These are phyloP conservation scores for Herpetotheres cachinnans DNA, from an alignment of 2,113 vertebrate species.

Conservation along the genomic window DNA sequence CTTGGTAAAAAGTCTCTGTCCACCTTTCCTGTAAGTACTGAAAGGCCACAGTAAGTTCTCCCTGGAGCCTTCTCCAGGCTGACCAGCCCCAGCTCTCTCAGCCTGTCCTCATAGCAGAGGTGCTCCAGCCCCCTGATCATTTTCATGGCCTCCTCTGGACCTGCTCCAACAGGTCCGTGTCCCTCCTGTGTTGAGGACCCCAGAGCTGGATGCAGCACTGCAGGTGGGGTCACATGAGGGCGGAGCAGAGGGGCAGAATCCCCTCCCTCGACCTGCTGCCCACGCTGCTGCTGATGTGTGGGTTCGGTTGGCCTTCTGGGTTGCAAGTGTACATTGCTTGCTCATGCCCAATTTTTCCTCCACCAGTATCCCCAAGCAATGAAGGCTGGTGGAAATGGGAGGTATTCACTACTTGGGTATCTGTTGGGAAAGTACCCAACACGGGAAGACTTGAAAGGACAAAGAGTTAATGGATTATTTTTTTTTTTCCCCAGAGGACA, in stretches of 20 bases:
- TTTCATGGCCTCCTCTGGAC: neutral
- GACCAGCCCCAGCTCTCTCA: neutral
- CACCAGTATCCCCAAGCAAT: neutral
- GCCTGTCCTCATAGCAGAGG: neutral
- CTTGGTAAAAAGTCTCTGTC: neutral
- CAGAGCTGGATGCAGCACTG: neutral
- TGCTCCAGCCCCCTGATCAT: neutral
- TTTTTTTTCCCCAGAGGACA: neutral
- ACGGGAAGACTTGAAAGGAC: neutral
- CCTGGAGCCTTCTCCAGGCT: neutral
- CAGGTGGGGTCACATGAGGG: neutral
- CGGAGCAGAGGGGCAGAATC: neutral
- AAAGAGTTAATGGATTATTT: neutral
- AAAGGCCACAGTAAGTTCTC: neutral
- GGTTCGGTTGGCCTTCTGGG: neutral
- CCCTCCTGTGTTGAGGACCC: fast-evolving
- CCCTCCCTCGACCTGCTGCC: neutral
- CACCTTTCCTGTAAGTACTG: neutral
- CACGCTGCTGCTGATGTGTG: fast-evolving
- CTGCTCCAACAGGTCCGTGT: fast-evolving
- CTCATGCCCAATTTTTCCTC: neutral
- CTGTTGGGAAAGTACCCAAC: neutral
- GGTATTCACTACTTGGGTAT: neutral
- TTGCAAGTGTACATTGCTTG: fast-evolving
- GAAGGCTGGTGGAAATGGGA: neutral